phyloP scores from a whole-genome alignment of 1,140 invertebrate genomes.

The Zaprionus lachaisei region DNA sequence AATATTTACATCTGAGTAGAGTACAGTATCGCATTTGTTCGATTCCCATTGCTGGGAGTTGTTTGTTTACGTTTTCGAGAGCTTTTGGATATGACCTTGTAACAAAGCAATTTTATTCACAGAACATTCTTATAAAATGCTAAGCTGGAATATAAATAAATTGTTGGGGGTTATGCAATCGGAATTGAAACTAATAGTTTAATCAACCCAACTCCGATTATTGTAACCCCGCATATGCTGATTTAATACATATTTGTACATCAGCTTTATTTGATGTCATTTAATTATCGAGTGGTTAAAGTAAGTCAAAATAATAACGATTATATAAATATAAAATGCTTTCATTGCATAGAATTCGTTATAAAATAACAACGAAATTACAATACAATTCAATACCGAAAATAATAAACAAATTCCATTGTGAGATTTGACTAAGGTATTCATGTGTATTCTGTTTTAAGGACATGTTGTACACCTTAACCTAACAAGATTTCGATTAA shows the following conservation, averaged over 20 bases:
- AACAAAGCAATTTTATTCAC: background rate
- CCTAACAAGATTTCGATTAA: no score
- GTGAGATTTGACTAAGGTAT: no score
- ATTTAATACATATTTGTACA: background rate
- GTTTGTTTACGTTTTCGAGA: slow-evolving; percentile 22
- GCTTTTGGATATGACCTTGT: slow-evolving; percentile 15
- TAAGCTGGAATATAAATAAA: slow-evolving; percentile 7
- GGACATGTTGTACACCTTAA: no score
- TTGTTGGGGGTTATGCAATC: background rate
- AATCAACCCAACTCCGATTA: background rate
- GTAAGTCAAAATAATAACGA: no score
- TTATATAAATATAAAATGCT: no score
- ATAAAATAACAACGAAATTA: no score
- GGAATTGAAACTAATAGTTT: background rate
- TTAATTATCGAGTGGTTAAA: no score
- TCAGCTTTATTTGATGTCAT: no score
- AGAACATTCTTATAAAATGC: slow-evolving; percentile 2
- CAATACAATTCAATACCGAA: no score
- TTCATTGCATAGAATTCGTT: no score
- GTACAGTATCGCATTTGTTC: slow-evolving; percentile 3
- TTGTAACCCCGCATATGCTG: background rate
- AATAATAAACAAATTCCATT: no score
- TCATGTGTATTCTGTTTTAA: no score
- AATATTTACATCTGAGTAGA: background rate
- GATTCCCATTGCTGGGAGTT: slow-evolving; percentile 28